Base-by-base conservation (phyloP, 2,113 vertebrate genomes). In the Malurus melanocephalus region DNA sequence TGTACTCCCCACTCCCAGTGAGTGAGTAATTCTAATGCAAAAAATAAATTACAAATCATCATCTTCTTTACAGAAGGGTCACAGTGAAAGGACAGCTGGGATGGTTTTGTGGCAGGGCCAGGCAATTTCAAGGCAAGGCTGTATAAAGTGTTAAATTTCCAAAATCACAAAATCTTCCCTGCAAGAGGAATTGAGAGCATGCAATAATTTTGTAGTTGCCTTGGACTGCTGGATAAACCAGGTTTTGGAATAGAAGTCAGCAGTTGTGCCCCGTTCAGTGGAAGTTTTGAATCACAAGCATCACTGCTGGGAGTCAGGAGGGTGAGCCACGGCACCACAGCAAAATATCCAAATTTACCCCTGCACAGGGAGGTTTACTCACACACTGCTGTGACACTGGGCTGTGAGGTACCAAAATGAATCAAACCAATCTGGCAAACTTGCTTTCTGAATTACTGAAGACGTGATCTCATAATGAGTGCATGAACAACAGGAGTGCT, bases 31-130 rank as follows among this genome's bases (percentile, higher is more conserved):
- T 83, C 81, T n/a, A 21, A 28, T 68, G 57, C 65, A 84, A 86
- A 94, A 94, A 94, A 77, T 49, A 89, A 89, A 69, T 88, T 55
- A 52, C 38, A 59, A 69, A 61, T 76, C 78, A 66, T 57, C 64
- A 8, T 35, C 35, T 3, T 74, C 65, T 81, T 62, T 43, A 35
- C 21, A 40, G 73, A 81, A 28, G 3, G 35, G 60, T 43, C 73
- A 64, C 61, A 68, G 64, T 9, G 20, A 68, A 60, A 80, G 77
- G 65, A 84, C 32, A 33, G 16, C 35, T 22, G 73, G 9, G 80
- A 52, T 10, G 57, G 33, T 6, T 72, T 83, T 79, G 64, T 68
- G 69, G 49, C 59, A 68, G 62, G 53, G 53, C 42, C 51, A 67
- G 77, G 26, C 7, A 53, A 78, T 43, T 51, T 65, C 66, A 89